Conservation (phyloP, 2,113 vertebrate species). For the Pseudonaja textilis region DNA sequence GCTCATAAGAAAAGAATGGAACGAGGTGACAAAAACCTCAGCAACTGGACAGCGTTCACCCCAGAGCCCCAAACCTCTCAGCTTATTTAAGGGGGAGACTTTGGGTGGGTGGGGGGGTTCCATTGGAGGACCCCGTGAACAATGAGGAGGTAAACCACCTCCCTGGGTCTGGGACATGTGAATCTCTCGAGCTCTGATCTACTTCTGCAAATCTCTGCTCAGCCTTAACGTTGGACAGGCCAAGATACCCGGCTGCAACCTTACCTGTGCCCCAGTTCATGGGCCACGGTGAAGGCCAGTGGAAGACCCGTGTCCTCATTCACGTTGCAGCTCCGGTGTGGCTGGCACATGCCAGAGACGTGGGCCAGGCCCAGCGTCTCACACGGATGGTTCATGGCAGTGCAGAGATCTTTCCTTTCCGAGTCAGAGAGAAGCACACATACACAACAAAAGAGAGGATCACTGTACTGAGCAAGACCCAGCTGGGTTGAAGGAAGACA, state of each 20-base stretch:
- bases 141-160: neutral
- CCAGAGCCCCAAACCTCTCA: neutral
- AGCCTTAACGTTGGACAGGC: neutral
- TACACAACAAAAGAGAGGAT: constrained; percentile 14
- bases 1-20: neutral
- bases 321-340: constrained; percentile 91
- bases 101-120: neutral
- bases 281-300: constrained; percentile 91
- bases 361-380: constrained; percentile 96
- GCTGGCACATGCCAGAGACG: constrained; percentile 92
- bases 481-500: too few relatives aligned
- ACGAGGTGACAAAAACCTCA: neutral
- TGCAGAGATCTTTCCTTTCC: constrained; percentile 93
- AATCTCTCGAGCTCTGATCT: neutral
- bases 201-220: neutral
- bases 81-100: neutral
- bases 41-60: neutral
- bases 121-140: neutral
- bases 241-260: neutral
- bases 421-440: fast-evolving
- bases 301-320: constrained; percentile 94
- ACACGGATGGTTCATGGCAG: constrained; percentile 86
- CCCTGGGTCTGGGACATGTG: neutral
- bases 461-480: neutral
- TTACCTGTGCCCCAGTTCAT: constrained; percentile 97